Conservation (phyloP, 2,113 vertebrate genomes). For the Melospiza georgiana region DNA sequence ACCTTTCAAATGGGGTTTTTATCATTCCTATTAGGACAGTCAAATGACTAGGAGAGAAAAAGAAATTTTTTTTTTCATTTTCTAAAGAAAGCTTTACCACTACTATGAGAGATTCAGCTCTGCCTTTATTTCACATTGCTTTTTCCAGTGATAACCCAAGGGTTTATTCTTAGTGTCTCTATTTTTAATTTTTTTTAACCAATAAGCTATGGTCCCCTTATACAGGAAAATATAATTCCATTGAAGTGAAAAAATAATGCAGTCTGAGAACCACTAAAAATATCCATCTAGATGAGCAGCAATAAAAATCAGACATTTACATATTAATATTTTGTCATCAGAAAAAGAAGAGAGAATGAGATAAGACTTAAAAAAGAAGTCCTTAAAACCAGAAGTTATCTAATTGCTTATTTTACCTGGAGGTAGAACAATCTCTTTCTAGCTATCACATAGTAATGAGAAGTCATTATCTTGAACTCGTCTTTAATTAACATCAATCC, state of each 20-base stretch:
- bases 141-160: background rate
- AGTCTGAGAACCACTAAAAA: background rate
- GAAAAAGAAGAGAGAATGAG: slow-evolving; percentile 47
- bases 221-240: background rate
- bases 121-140: background rate
- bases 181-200: background rate
- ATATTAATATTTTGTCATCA: slow-evolving; percentile 62
- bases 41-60: background rate
- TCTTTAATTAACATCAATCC: slow-evolving; percentile 83
- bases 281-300: background rate
- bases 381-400: slow-evolving; percentile 67
- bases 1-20: background rate
- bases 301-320: slow-evolving; percentile 44
- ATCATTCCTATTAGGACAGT: background rate
- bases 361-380: slow-evolving; percentile 63
- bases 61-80: background rate
- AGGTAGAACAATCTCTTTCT: slow-evolving; percentile 78
- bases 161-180: background rate
- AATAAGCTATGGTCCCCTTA: background rate
- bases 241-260: background rate
- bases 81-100: background rate
- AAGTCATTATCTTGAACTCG: slow-evolving; percentile 80
- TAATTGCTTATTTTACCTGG: slow-evolving; percentile 79
- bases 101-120: background rate
- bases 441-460: slow-evolving; percentile 78